phyloP scores from a whole-genome alignment of 2,888 invertebrate species.

The Tachystola acroxantha region DNA sequence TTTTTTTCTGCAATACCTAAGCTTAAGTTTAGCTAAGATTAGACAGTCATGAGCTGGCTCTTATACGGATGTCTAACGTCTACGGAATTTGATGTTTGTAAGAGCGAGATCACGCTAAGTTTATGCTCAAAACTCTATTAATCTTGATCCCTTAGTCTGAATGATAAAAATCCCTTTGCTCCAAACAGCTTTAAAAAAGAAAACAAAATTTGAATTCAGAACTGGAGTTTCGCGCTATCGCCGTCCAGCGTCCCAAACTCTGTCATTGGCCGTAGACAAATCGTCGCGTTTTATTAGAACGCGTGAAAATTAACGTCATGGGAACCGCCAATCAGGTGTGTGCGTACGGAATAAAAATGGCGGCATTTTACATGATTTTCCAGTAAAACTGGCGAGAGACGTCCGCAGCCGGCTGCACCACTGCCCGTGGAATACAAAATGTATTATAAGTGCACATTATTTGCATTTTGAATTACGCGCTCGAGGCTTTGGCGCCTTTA shows the following conservation, averaged over 20 bases:
- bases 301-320: constrained; percentile 73
- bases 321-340: constrained; percentile 69
- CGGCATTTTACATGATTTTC: constrained; percentile 72
- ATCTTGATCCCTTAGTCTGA: background rate
- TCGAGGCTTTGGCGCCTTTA: constrained; percentile 43
- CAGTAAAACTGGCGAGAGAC: constrained; percentile 69
- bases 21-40: no score
- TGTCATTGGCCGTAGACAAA: constrained; percentile 36
- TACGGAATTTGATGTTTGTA: no score
- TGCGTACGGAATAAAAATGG: constrained; percentile 68
- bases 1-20: no score
- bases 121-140: no score
- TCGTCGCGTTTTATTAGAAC: constrained; percentile 19
- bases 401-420: constrained; percentile 51
- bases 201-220: constrained; percentile 23
- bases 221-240: constrained; percentile 8
- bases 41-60: no score
- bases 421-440: constrained; percentile 68
- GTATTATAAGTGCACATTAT: constrained; percentile 70
- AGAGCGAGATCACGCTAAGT: no score
- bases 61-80: no score
- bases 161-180: background rate
- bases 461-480: constrained; percentile 76
- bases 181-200: background rate
- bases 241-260: constrained; percentile 10